Evolutionary conservation across 2,797 vertebrate species (phyloP), one percentile per base, ranked within the genome.

Genomic region (Xerus rutilus): DNA sequence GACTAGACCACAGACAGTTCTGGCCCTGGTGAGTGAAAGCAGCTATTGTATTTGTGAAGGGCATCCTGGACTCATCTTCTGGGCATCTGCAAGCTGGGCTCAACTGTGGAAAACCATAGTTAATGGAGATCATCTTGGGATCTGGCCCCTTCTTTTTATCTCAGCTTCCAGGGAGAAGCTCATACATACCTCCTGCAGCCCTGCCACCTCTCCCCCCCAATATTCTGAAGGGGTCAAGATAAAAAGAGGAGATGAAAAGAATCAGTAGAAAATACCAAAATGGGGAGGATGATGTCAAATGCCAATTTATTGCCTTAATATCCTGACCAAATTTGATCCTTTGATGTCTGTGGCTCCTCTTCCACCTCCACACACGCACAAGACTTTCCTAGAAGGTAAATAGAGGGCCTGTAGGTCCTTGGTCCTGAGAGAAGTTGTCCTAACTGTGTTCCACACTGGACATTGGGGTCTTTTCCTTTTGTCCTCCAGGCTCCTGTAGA

Each of bases 311-410:
- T 62, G 45, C 85, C 83, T 77, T 94, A 52, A 93, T 95, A 89
- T 97, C 86, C 83, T 86, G 77, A 88, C 73, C 64, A 90, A 54
- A 86, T 90, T 64, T 39, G 69, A 67, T 54, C 39, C 35, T 97
- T 93, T 92, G 97, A 62, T 96, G 64, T 54, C 30, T 17, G 21
- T 54, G 39, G 8, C 23, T 82, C 21, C 78, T 62, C 20, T 59
- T 8, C 32, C 7, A 30, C 8, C 18, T 32, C 1, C 30, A 59
- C 18, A 43, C 6, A 13, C 17, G n/a, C 54, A 64, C 30, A 5
- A 20, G 79, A 52, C 12, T 54, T 91, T 65, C n/a, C 28, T 76
- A 74, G 78, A 79, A 91, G n/a, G 57, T 35, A 65, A 65, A 47
- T 3, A 81, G 17, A 73, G 70, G 64, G 13, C 21, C 21, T 65